These are phyloP conservation scores for Thaumetopoea pityocampa DNA, from an alignment of 1,140 invertebrate species.

Conservation along the genomic window DNA sequence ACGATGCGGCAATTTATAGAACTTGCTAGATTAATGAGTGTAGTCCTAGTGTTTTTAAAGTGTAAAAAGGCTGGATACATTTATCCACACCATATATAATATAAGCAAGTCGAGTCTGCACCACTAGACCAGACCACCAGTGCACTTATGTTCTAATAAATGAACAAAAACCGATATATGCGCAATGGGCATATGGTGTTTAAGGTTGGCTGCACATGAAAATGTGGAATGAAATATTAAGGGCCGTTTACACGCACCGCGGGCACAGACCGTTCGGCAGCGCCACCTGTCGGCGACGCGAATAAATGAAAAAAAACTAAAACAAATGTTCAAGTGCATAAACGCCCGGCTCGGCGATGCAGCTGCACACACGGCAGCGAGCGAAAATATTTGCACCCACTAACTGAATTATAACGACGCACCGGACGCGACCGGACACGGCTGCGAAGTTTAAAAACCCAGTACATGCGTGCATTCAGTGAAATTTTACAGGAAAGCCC, in stretches of 20 bases:
- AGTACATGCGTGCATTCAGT: too few relatives aligned
- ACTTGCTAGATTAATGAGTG: too few relatives aligned
- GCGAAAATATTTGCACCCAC: conserved; percentile 43
- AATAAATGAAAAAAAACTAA: conserved; percentile 42
- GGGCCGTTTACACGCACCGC: conserved; percentile 45
- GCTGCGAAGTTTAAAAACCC: too few relatives aligned
- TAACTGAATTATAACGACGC: conserved; percentile 48
- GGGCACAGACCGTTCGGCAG: conserved; percentile 30
- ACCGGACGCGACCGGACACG: conserved; percentile 21
- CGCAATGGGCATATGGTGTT: conserved; percentile 5
- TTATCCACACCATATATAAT: too few relatives aligned
- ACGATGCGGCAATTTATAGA: too few relatives aligned
- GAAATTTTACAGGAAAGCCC: too few relatives aligned
- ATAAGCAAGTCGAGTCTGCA: too few relatives aligned
- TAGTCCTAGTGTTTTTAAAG: too few relatives aligned
- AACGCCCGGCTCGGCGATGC: conserved; percentile 3
- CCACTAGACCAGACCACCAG: too few relatives aligned
- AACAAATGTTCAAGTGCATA: conserved; percentile 14
- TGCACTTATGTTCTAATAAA: neutral
- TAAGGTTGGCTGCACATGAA: conserved; percentile 29
- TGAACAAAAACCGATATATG: neutral
- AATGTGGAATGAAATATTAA: conserved; percentile 43
- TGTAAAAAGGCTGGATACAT: too few relatives aligned
- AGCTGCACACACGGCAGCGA: conserved; percentile 16
- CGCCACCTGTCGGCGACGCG: conserved; percentile 51